Percentiles rank a stretch among this genome's conserved stretches.
Conservation (phyloP, 2,113 vertebrate genomes). For the Atherinomorus stipes region DNA sequence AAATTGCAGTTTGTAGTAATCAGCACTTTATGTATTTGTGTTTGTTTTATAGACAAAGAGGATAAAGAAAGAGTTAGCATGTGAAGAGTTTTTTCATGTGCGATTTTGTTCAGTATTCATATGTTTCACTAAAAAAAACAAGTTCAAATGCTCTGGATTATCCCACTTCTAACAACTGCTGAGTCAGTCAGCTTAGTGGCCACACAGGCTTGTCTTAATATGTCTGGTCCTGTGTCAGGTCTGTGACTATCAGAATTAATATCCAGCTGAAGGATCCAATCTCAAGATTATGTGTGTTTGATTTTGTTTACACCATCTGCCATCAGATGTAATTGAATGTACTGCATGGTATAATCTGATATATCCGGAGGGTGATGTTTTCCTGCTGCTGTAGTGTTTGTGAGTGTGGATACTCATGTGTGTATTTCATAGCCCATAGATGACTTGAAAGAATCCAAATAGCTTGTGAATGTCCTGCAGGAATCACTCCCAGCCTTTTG, state of each 20-base stretch:
- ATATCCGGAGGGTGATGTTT: conserved; percentile 47
- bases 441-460: conserved; percentile 23
- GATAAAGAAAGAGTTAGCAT: background rate
- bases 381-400: conserved; percentile 16
- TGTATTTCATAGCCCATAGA: conserved; percentile 9
- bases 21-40: conserved; percentile 55
- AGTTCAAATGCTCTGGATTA: conserved; percentile 53
- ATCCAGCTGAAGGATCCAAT: conserved; percentile 69
- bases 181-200: conserved; percentile 63
- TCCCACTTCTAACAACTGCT: conserved; percentile 54
- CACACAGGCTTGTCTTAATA: conserved; percentile 62
- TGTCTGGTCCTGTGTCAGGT: conserved; percentile 72
- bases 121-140: conserved; percentile 15
- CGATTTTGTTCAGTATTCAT: conserved; percentile 1
- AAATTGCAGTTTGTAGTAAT: conserved; percentile 48
- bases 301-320: conserved; percentile 79
- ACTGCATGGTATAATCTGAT: conserved; percentile 72
- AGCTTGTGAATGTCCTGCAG: conserved; percentile 29
- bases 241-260: conserved; percentile 71
- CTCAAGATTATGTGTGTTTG: conserved; percentile 73
- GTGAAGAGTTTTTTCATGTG: background rate
- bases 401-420: background rate
- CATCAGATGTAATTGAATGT: conserved; percentile 77
- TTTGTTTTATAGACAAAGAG: background rate
- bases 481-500: conserved; percentile 27